phyloP scores from a whole-genome alignment of 2,113 vertebrate species.

The Sinocyclocheilus grahami region DNA sequence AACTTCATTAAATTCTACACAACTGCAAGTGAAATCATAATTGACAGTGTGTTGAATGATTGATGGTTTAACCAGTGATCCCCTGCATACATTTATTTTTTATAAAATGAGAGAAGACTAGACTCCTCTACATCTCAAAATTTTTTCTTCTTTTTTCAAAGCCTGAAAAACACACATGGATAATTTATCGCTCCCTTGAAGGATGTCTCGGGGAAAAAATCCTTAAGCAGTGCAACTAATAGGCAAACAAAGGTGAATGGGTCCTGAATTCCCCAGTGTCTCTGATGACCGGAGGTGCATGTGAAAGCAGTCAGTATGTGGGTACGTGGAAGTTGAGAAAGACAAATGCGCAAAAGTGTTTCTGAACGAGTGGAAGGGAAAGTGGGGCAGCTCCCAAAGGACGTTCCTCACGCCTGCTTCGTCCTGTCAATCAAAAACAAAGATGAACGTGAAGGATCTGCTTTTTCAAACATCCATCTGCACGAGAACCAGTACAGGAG shows the following conservation, averaged over 20 bases:
- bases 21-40: neutral
- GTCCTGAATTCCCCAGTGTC: neutral
- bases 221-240: neutral
- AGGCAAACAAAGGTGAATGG: neutral
- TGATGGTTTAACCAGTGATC: neutral
- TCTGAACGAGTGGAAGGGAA: conserved; percentile 44
- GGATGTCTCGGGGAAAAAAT: conserved; percentile 6
- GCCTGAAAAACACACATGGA: conserved; percentile 36
- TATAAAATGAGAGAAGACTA: neutral
- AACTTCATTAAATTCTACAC: neutral
- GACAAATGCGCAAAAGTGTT: conserved; percentile 40
- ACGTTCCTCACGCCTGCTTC: conserved; percentile 37
- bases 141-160: conserved; percentile 32
- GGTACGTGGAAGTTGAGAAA: conserved; percentile 21
- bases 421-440: conserved; percentile 56
- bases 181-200: conserved; percentile 41
- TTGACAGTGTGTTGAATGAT: neutral
- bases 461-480: conserved; percentile 74
- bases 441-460: conserved; percentile 24
- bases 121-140: neutral
- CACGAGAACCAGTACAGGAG: conserved; percentile 72
- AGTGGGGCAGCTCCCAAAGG: conserved; percentile 59
- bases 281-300: conserved; percentile 3
- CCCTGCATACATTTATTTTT: neutral
- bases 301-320: neutral